Conservation (phyloP, 2,797 vertebrate genomes). For the Gobio occitaniae region DNA sequence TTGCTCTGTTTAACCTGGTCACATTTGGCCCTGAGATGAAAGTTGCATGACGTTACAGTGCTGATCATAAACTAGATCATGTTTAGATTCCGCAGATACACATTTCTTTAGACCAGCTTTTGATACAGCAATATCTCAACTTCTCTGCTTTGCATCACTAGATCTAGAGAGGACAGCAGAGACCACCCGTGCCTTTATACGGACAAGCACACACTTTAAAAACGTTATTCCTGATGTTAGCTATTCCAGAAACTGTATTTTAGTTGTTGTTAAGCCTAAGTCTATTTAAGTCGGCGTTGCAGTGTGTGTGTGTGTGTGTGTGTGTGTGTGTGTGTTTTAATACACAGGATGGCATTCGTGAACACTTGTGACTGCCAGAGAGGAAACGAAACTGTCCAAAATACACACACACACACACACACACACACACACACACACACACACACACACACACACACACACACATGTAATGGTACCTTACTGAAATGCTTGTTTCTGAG, state of each 20-base stretch:
- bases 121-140: neutral
- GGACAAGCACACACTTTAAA: neutral
- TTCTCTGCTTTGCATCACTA: neutral
- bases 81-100: slow-evolving; percentile 20
- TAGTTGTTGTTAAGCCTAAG: neutral
- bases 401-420: neutral
- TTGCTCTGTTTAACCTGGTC: neutral
- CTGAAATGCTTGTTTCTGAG: neutral
- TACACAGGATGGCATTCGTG: too few species aligned
- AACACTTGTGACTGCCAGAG: too few species aligned
- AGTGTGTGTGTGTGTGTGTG: neutral
- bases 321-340: too few species aligned
- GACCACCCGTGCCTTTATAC: slow-evolving; percentile 6
- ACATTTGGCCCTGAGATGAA: slow-evolving; percentile 13
- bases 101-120: neutral
- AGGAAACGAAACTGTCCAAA: too few species aligned
- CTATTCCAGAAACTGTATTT: neutral
- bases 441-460: neutral
- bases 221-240: neutral
- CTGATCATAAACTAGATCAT: neutral
- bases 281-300: neutral
- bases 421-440: too few species aligned
- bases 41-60: neutral
- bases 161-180: neutral
- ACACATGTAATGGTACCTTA: neutral